A percentile compares a stretch with the other conserved stretches of the same genome.
These are phyloP conservation scores for Arnoldichthys spilopterus DNA, from an alignment of 2,797 vertebrate species.

Conservation along the genomic window DNA sequence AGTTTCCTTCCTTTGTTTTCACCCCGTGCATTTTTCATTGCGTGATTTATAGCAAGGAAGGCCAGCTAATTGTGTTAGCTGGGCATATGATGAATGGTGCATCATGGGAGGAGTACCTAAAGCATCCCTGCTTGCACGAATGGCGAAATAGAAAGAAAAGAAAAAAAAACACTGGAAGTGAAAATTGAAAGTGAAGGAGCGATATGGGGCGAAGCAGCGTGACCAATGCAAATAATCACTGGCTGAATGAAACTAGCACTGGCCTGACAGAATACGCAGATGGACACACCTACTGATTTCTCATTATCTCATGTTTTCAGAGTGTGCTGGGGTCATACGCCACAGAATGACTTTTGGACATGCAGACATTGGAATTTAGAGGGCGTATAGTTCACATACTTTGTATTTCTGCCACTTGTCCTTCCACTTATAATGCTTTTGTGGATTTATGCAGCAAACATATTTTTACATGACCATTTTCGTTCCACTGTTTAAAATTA, in stretches of 20 bases:
- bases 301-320: slow-evolving; percentile 1
- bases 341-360: neutral
- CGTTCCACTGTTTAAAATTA: neutral
- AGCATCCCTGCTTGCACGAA: slow-evolving; percentile 33
- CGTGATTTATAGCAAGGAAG: slow-evolving; percentile 51
- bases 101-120: slow-evolving; percentile 54
- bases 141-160: slow-evolving; percentile 30
- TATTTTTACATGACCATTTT: neutral
- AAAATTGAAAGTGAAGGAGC: slow-evolving; percentile 38
- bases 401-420: too few relatives aligned
- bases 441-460: neutral
- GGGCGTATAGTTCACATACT: neutral
- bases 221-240: slow-evolving; percentile 36
- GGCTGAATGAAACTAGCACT: slow-evolving; percentile 4
- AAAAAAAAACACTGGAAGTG: slow-evolving; percentile 12
- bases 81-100: slow-evolving; percentile 52
- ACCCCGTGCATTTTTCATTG: slow-evolving; percentile 39
- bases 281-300: slow-evolving; percentile 8
- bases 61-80: slow-evolving; percentile 54
- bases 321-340: neutral
- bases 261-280: neutral
- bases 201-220: slow-evolving; percentile 17
- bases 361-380: neutral
- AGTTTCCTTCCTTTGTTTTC: slow-evolving; percentile 47
- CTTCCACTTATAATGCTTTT: neutral